Base-by-base conservation (phyloP, 2,113 vertebrate species). In the Peromyscus californicus region DNA sequence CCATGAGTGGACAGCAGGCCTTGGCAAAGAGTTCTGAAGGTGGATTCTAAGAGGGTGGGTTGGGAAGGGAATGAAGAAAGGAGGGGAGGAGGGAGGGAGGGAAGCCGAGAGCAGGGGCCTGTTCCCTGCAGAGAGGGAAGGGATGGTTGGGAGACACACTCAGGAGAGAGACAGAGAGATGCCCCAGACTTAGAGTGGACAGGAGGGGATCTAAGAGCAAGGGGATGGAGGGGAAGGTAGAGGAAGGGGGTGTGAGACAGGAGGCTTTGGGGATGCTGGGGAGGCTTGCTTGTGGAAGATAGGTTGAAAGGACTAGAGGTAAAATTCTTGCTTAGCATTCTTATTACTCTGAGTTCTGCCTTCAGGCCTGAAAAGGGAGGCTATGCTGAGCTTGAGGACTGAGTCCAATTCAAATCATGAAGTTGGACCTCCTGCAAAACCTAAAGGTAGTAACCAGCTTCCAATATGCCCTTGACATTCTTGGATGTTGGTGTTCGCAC, bases 11-110 rank as follows among this genome's bases (percentile, higher is more conserved):
- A 95, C 90, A 97, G 86, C 70, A 74, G 88, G 84, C 76, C 87
- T 97, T 95, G 92, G 92, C 61, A 74, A 63, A 74, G 88, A 97
- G 26, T 95, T 83, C 97, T 97, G 90, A 89, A 97, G 90, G 94
- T 36, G 7, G 82, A 65, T 83, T 94, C 89, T 9, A 2, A 61
- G 80, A 91, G 63, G 96, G 74, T 42, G 57, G 39, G 74, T 95
- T 61, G 48, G 54, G 31, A 61, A 94, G 36, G 83, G n/a, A 91
- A 42, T 39, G 57, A 61, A 36, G 65, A 63, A 16, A 33, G n/a
- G 72, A 39, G 70, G 19, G 16, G 48, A 51, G 63, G 67, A 88
- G 63, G 74, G 24, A 4, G 13, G 39, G 83, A 45, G 42, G n/a
- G 26, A 31, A 21, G 59, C 29, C 45, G 67, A 91, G 36, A 85